Evolutionary conservation across 2,888 invertebrate genomes (phyloP).

Genomic region (Capitulum mitella): DNA sequence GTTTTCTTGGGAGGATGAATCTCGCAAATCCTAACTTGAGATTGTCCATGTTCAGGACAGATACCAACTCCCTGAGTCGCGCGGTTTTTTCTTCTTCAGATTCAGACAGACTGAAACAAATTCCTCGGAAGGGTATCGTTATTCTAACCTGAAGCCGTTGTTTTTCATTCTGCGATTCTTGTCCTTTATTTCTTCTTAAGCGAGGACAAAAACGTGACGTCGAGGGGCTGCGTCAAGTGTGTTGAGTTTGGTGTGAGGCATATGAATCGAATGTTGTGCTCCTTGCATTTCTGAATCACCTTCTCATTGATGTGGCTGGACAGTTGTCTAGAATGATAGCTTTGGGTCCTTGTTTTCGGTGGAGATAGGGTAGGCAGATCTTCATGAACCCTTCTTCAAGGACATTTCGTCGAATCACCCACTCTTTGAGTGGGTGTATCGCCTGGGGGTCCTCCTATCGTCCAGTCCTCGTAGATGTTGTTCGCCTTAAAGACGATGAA

Average conservation of each 20-base stretch:
- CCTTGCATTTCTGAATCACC: not conserved
- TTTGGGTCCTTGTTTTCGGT: not conserved
- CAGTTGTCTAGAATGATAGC: slow-evolving; percentile 3
- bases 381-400: not conserved
- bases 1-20: not conserved
- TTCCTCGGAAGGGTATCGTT: not conserved
- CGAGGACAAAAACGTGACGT: not conserved
- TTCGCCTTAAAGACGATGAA: not conserved
- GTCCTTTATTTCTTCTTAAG: not conserved
- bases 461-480: not conserved
- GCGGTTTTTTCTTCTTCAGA: too few relatives aligned
- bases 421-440: not conserved
- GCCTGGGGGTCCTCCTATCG: not conserved
- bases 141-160: not conserved
- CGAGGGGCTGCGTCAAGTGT: not conserved
- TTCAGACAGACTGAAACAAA: too few relatives aligned
- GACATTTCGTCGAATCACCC: not conserved
- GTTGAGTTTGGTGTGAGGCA: not conserved
- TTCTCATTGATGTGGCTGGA: slow-evolving; percentile 12
- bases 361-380: not conserved
- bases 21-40: not conserved
- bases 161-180: not conserved
- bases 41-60: not conserved
- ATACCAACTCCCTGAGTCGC: not conserved
- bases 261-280: not conserved